Percentiles rank a stretch among this genome's conserved stretches.
Evolutionary conservation across 2,113 vertebrate species (phyloP).

Genomic region (Sinocyclocheilus anophthalmus): DNA sequence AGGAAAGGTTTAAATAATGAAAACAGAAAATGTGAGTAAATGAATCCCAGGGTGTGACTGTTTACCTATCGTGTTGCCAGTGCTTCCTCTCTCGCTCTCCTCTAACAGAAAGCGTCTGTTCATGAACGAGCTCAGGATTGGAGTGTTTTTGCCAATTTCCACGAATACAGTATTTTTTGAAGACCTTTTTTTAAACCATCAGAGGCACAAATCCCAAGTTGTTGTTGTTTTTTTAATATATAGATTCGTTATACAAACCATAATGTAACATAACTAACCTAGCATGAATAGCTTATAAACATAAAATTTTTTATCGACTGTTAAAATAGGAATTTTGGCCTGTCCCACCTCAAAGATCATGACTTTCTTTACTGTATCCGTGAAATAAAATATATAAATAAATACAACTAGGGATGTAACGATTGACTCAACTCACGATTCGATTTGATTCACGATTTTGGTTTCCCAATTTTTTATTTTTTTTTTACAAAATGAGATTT

Average conservation of each 20-base stretch:
- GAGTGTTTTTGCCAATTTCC: background rate
- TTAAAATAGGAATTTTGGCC: background rate
- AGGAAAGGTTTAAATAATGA: conserved; percentile 44
- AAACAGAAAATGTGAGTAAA: conserved; percentile 66
- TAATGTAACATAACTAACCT: no score
- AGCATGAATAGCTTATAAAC: background rate
- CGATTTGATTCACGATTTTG: no score
- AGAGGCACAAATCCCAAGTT: background rate
- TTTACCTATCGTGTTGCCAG: conserved; percentile 60
- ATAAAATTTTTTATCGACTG: background rate
- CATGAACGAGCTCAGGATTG: background rate
- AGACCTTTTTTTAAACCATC: background rate
- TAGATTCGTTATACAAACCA: no score
- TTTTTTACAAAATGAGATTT: no score
- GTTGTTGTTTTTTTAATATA: no score
- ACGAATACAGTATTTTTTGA: background rate
- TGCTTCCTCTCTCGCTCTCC: conserved; percentile 16
- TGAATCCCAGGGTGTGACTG: conserved; percentile 71
- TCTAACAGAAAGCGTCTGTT: conserved; percentile 41
- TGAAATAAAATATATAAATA: no score
- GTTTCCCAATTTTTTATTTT: no score
- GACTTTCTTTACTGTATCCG: background rate
- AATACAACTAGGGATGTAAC: no score
- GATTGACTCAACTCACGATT: no score
- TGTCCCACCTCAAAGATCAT: background rate